A percentile compares a stretch with the other conserved stretches of the same genome.
Conservation (phyloP, 2,113 vertebrate genomes). For the Perognathus longimembris region DNA sequence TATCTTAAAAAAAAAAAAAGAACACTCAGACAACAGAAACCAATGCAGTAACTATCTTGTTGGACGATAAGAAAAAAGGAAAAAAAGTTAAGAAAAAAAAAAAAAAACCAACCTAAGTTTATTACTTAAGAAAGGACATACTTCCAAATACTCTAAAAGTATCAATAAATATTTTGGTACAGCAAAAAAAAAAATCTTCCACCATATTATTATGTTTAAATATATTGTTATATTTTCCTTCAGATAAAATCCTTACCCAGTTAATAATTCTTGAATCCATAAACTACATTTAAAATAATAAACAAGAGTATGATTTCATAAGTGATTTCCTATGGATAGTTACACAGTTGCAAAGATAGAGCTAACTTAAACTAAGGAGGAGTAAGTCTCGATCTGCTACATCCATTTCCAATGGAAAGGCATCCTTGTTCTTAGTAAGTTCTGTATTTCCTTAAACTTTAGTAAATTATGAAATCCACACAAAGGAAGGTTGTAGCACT, state of each 20-base stretch:
- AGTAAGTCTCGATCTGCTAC: background rate
- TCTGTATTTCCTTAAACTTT: slow-evolving; percentile 6
- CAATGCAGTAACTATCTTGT: background rate
- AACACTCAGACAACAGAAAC: background rate
- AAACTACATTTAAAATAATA: slow-evolving; percentile 3
- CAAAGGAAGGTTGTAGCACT: background rate
- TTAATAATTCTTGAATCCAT: background rate
- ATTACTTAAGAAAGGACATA: no score
- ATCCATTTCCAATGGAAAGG: background rate
- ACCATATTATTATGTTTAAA: background rate
- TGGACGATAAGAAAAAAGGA: slow-evolving; percentile 5
- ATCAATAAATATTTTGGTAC: background rate
- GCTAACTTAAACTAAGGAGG: background rate
- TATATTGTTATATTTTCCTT: slow-evolving; percentile 14
- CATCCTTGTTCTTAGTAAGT: background rate
- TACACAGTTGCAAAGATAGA: background rate
- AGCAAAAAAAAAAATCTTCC: background rate
- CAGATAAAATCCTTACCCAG: background rate
- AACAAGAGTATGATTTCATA: background rate
- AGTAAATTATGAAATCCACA: background rate
- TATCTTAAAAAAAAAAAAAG: slow-evolving; percentile 16
- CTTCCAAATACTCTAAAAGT: background rate
- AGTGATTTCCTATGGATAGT: background rate
- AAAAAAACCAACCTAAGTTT: no score
- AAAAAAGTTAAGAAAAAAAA: no score